These are phyloP conservation scores for Rhinopomastus cyanomelas DNA, from an alignment of 2,113 vertebrate genomes.

Conservation along the genomic window DNA sequence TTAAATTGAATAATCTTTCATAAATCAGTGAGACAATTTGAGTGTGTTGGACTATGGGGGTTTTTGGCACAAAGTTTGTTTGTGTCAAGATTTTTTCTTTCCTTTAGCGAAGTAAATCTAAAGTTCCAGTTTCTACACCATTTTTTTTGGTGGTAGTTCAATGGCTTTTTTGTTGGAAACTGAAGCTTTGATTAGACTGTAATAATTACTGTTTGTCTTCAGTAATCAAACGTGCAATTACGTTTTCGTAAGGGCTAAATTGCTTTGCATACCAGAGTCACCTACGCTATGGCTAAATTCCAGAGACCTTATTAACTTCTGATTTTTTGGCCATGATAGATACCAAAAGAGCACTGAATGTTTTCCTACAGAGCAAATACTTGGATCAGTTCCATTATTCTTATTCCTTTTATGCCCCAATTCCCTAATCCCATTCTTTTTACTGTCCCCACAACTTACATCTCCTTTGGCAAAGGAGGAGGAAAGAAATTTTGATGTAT, in stretches of 20 bases:
- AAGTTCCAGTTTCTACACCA: neutral
- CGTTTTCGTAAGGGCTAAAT: neutral
- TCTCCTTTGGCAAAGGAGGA: neutral
- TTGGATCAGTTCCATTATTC: neutral
- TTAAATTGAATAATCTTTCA: neutral
- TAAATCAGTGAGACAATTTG: neutral
- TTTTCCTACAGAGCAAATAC: neutral
- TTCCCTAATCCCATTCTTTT: neutral
- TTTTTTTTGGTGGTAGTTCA: neutral
- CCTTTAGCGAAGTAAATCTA: neutral
- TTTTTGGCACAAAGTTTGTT: neutral
- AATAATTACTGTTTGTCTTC: neutral
- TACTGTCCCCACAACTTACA: neutral
- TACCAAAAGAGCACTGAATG: neutral
- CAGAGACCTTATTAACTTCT: neutral
- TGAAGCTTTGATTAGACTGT: neutral
- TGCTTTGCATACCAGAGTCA: neutral
- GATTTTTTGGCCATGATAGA: neutral
- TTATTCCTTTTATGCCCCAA: neutral
- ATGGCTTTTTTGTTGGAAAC: neutral
- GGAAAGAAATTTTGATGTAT: neutral
- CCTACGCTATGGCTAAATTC: neutral
- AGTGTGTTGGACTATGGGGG: accelerated
- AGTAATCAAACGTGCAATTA: neutral
- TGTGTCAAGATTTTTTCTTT: neutral